Conservation (phyloP, 1,140 invertebrate genomes). For the Drosophila tsacasi region DNA sequence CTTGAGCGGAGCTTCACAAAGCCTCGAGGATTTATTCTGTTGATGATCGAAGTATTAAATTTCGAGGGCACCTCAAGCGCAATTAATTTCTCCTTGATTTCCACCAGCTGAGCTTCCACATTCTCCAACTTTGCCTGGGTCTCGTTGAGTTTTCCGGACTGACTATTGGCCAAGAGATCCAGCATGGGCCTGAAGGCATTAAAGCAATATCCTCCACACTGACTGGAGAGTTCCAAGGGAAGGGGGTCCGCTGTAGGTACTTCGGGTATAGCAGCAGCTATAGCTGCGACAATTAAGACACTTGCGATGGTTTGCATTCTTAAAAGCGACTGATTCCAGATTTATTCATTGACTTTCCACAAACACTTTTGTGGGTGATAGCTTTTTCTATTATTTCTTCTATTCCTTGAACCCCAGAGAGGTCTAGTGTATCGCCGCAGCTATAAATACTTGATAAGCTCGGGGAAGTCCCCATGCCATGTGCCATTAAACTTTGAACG, state of each 20-base stretch:
- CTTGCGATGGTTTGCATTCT: neutral
- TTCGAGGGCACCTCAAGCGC: neutral
- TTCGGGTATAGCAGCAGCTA: neutral
- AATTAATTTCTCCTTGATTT: neutral
- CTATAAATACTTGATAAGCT: constrained; percentile 1
- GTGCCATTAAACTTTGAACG: neutral
- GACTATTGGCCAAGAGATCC: constrained; percentile 2
- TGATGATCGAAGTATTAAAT: neutral
- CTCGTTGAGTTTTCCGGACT: neutral
- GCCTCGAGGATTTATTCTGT: neutral
- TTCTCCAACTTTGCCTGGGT: neutral
- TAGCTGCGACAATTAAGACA: neutral
- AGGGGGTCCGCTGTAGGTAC: neutral
- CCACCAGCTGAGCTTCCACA: neutral
- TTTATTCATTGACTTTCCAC: neutral
- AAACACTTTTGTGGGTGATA: neutral
- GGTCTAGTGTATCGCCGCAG: neutral
- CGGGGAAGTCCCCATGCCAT: neutral
- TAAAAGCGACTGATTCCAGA: neutral
- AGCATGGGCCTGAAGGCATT: constrained; percentile 3
- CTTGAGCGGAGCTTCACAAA: neutral
- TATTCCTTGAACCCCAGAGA: neutral
- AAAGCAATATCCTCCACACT: constrained; percentile 16
- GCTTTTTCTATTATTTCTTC: neutral
- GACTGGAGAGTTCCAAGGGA: neutral